These are phyloP conservation scores for Gerris buenoi DNA, from an alignment of 1,140 invertebrate genomes.

Conservation along the genomic window DNA sequence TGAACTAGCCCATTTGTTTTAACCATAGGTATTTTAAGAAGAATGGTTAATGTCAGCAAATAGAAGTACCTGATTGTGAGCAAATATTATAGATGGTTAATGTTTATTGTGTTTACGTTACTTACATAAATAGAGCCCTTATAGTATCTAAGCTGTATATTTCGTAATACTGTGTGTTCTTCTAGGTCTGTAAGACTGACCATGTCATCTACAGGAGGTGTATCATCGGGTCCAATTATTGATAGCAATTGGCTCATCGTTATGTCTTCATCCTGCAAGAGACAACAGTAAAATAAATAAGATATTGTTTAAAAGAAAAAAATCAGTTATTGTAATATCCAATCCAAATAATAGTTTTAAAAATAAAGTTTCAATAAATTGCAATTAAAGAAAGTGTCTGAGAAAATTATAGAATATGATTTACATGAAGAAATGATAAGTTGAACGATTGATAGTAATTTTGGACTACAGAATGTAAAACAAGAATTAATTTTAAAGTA, in stretches of 20 bases:
- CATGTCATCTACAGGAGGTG: conserved; percentile 69
- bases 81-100: no score
- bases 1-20: no score
- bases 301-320: conserved; percentile 19
- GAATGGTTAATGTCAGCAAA: no score
- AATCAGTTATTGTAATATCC: conserved; percentile 30
- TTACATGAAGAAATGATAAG: background rate
- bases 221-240: background rate
- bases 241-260: background rate
- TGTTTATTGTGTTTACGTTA: no score
- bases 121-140: conserved; percentile 81
- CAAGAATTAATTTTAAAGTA: conserved; percentile 2
- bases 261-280: background rate
- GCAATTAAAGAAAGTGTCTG: background rate
- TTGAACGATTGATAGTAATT: background rate
- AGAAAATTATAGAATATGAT: background rate
- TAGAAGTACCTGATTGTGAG: no score
- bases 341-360: background rate
- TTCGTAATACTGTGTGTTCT: conserved; percentile 80
- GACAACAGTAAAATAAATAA: background rate
- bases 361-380: background rate
- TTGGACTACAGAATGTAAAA: conserved; percentile 9
- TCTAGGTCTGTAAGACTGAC: conserved; percentile 81
- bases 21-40: no score
- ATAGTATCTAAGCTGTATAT: conserved; percentile 79